Base-by-base conservation (phyloP, 1,140 invertebrate genomes). In the Atta colombica region DNA sequence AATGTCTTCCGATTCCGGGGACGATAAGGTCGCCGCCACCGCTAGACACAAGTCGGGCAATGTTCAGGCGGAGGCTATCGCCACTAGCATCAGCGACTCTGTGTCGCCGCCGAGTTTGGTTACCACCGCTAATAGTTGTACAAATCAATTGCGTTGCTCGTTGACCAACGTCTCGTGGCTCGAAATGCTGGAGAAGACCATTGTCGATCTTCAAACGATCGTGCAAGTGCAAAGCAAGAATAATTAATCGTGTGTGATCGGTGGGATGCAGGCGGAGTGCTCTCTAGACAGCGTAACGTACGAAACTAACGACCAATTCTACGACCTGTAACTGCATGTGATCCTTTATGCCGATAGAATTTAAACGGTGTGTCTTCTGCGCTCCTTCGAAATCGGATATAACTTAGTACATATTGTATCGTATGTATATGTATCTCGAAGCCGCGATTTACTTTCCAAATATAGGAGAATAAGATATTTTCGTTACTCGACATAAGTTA, bases 181-280 rank as follows among this genome's bases (percentile, higher is more conserved):
- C 3, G 95, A 95, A 60, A 94, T 95, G 93, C 90, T 95, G 69
- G 95, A 95, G 78, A 95, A 95, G 82, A 95, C 95, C 61, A 95
- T 95, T 60, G 84, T 90, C 7, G 95, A 94, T 89, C 85, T 95
- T 58, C 94, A 95, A 81, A 92, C 94, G 77, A 94, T 94, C 63
- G 94, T 95, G 87, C 93, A 94, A 90, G 93, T 95, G 85, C 94
- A 95, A 92, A 89, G 92, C 31, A 94, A 94, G 81, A 94, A 92
- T 89, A 92, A 92, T 88, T 93, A 92, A 53, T 80, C n/a, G 45
- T 7, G 61, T 16, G n/a, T 31, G 21, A 28, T 25, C 16, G 18
- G 39, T 49, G 63, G 8, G 8, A 69, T 14, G 45, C 45, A 55
- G 25, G 63, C 65, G 66, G 65, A 2, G 14, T 16, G 35, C 35